Base-by-base conservation (phyloP, 2,113 vertebrate genomes). In the Orthochromis malagaraziensis region DNA sequence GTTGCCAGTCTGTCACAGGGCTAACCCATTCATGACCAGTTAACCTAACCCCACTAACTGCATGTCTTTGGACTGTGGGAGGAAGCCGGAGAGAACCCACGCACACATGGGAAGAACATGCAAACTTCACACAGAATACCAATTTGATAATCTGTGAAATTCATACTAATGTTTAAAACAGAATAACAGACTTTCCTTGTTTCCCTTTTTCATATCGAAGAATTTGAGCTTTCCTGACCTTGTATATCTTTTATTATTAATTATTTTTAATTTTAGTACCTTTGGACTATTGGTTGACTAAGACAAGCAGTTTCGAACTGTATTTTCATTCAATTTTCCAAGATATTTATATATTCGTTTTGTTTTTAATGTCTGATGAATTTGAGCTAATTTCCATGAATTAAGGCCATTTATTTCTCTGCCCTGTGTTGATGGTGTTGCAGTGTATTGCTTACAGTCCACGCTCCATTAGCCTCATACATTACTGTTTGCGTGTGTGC, bases 181-280 rank as follows among this genome's bases (percentile, higher is more conserved):
- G 21, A 73, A 7, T 45, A 45, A 16, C 8, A 26, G 0, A 2
- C 9, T 49, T 47, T 75, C 0, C 14, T 17, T 29, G 5, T 75
- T 77, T 4, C 0, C 26, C 24, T 49, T 49, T 47, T 75, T 5
- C 1, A 75, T 0, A 29, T 10, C 0, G 5, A 73, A 0, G 0
- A 73, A 45, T 77, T 49, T 1, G 10, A 19, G 9, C 70, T 49
- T 4, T 49, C 24, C 45, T 49, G 3, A 47, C 24, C 7, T 31
- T 75, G 6, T 75, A 0, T 49, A 19, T 75, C 9, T 31, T 26
- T 75, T 19, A 7, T 73, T 70, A 16, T 17, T 70, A 70, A 6
- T 42, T 42, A 9, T 45, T 16, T 73, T 17, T 70, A 9, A 24
- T 73, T 45, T 3, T 26, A 26, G 4, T 45, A 24, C 68, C 21